Evolutionary conservation across 2,113 vertebrate species (phyloP).

Genomic region (Anarhynchus alexandrinus): DNA sequence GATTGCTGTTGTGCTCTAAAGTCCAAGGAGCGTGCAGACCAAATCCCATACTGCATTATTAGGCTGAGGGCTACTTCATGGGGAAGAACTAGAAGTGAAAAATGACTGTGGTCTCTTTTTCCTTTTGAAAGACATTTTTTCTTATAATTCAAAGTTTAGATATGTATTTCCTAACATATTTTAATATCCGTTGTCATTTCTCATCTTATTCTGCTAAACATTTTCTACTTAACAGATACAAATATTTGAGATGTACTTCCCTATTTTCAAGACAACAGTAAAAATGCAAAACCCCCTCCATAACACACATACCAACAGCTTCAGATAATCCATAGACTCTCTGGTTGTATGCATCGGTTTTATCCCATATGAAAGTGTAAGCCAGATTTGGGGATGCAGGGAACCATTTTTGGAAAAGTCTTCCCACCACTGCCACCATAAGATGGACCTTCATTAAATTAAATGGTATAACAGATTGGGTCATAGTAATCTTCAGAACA

Average conservation of each 20-base stretch:
- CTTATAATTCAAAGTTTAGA: not conserved
- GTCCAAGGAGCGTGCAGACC: not conserved
- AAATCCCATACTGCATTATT: not conserved
- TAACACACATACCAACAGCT: slow-evolving; percentile 87
- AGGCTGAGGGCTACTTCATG: not conserved
- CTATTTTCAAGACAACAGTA: not conserved
- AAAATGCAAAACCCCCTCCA: not conserved
- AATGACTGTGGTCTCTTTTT: not conserved
- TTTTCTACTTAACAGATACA: not conserved
- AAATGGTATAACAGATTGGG: slow-evolving; percentile 88
- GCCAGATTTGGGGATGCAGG: slow-evolving; percentile 94
- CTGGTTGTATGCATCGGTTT: slow-evolving; percentile 97
- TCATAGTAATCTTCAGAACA: slow-evolving; percentile 96
- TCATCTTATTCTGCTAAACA: not conserved
- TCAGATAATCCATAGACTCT: slow-evolving; percentile 94
- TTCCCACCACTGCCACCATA: slow-evolving; percentile 96
- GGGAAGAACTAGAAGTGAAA: not conserved
- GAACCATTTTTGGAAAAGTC: slow-evolving; percentile 97
- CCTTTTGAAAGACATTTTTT: not conserved
- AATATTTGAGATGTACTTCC: not conserved
- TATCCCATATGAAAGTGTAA: slow-evolving; percentile 99
- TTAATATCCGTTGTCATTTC: not conserved
- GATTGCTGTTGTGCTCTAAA: not conserved
- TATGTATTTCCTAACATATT: not conserved
- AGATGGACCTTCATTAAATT: slow-evolving; percentile 98